Evolutionary conservation across 2,113 vertebrate genomes (phyloP).

Genomic region (Corythornis cristatus): DNA sequence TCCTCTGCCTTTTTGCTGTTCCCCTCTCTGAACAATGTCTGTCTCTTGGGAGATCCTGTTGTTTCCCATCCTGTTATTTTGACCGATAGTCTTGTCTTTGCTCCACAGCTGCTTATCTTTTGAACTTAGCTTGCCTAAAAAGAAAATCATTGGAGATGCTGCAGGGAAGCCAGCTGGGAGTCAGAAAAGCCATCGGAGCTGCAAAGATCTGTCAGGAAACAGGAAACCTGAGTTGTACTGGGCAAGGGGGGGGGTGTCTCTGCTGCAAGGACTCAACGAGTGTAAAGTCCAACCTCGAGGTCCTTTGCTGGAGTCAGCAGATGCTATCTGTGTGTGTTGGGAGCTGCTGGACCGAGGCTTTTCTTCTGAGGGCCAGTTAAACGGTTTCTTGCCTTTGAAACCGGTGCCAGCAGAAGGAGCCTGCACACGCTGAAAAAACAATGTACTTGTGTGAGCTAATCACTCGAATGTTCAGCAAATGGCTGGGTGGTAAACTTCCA

Average conservation of each 20-base stretch:
- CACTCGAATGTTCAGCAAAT: slow-evolving; percentile 27
- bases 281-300: not conserved
- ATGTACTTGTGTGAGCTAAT: slow-evolving; percentile 50
- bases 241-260: not conserved
- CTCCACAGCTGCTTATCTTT: slow-evolving; percentile 65
- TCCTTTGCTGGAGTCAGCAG: not conserved
- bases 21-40: slow-evolving; percentile 32
- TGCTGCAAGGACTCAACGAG: not conserved
- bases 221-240: slow-evolving; percentile 36
- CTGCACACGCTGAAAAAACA: not conserved
- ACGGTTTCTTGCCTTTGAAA: slow-evolving; percentile 59
- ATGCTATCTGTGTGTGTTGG: not conserved
- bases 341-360: not conserved
- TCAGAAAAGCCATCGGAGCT: not conserved
- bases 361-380: not conserved
- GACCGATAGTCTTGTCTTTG: slow-evolving; percentile 26
- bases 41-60: slow-evolving; percentile 44
- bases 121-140: slow-evolving; percentile 48
- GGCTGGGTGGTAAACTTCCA: slow-evolving; percentile 60
- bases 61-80: slow-evolving; percentile 46
- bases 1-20: not conserved
- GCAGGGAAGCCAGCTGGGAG: slow-evolving; percentile 35
- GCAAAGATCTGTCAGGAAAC: slow-evolving; percentile 53
- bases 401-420: slow-evolving; percentile 6
- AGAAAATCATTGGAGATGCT: slow-evolving; percentile 19